A percentile compares a stretch with the other conserved stretches of the same genome.
Conservation (phyloP, 2,888 invertebrate genomes). For the Papilio demoleus region DNA sequence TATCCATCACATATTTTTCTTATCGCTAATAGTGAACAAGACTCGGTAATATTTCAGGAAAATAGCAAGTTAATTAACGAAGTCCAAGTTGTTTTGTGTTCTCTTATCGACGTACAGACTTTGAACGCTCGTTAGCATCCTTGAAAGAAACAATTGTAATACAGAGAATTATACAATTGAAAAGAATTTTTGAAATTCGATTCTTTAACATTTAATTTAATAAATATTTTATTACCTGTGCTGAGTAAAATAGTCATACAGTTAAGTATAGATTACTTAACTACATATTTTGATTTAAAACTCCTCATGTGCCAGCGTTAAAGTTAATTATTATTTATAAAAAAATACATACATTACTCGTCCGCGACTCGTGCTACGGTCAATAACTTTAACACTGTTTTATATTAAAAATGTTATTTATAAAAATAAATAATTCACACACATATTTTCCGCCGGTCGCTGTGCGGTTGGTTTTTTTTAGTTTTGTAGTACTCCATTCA, state of each 20-base stretch:
- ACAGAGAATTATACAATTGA: background rate
- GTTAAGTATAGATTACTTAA: background rate
- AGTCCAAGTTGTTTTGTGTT: constrained; percentile 32
- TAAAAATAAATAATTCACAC: background rate
- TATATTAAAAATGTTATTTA: background rate
- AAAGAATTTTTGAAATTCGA: too few relatives aligned
- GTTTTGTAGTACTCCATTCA: background rate
- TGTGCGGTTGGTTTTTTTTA: background rate
- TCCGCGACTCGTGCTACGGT: background rate
- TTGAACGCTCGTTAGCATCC: constrained; percentile 18
- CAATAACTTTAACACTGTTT: background rate
- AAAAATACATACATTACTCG: background rate
- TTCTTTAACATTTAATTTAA: too few relatives aligned
- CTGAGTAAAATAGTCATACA: background rate
- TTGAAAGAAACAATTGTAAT: constrained; percentile 4
- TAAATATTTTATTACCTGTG: too few relatives aligned
- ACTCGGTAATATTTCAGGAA: constrained; percentile 38
- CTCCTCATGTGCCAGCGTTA: too few relatives aligned
- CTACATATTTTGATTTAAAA: background rate
- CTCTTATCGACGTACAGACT: constrained; percentile 29
- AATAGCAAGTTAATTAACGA: constrained; percentile 40
- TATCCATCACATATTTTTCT: constrained; percentile 25
- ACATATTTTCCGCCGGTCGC: background rate
- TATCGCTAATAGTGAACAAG: constrained; percentile 29
- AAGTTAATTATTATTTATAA: too few relatives aligned